phyloP scores from a whole-genome alignment of 2,113 vertebrate species.

The Microtus oregoni region DNA sequence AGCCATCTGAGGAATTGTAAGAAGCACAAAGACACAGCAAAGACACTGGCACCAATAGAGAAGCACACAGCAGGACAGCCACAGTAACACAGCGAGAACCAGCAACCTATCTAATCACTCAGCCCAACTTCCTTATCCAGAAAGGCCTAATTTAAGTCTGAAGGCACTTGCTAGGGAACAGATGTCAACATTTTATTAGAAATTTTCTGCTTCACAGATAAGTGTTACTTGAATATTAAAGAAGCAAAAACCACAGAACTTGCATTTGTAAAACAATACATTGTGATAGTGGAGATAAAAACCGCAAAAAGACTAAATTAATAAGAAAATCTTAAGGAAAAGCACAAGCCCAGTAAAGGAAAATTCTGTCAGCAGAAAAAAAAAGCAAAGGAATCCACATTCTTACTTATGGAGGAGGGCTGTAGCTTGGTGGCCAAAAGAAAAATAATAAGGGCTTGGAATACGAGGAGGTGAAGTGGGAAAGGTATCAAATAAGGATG shows the following conservation, averaged over 20 bases:
- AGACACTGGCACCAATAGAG: neutral
- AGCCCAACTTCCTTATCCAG: neutral
- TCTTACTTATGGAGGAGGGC: neutral
- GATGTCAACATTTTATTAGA: slow-evolving; percentile 45
- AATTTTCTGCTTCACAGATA: slow-evolving; percentile 29
- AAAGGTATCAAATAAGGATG: slow-evolving; percentile 29
- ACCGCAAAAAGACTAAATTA: neutral
- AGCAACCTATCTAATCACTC: neutral
- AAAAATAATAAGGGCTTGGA: neutral
- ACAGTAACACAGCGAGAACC: neutral
- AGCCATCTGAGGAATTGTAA: neutral
- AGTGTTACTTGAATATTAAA: slow-evolving; percentile 12
- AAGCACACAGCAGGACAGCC: neutral
- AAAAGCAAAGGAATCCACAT: slow-evolving; percentile 15
- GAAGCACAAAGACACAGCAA: neutral
- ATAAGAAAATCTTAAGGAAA: slow-evolving; percentile 43
- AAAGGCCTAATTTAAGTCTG: slow-evolving; percentile 41
- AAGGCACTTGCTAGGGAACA: slow-evolving; percentile 3
- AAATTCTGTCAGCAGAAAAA: neutral
- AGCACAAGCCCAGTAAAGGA: neutral
- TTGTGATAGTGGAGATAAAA: neutral
- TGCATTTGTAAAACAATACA: slow-evolving; percentile 30
- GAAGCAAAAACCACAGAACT: slow-evolving; percentile 1
- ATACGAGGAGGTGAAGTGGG: neutral
- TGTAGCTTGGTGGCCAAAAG: neutral